Conservation (phyloP, 2,797 vertebrate species). For the Chrysocyon brachyurus region DNA sequence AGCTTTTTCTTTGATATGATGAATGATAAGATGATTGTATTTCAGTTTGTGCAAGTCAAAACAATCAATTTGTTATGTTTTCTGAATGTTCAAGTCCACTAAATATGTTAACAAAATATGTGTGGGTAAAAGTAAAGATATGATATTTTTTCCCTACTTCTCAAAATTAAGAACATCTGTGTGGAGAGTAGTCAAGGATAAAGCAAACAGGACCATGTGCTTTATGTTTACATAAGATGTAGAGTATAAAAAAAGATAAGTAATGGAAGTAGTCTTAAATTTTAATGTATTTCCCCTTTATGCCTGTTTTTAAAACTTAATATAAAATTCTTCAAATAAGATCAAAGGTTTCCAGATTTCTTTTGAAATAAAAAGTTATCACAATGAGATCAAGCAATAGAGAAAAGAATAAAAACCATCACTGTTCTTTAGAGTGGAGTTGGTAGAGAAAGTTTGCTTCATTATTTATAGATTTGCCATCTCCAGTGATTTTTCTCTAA, state of each 20-base stretch:
- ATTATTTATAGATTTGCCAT: conserved; percentile 25
- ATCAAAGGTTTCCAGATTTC: conserved; percentile 45
- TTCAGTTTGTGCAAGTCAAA: not conserved
- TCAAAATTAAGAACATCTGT: conserved; percentile 36
- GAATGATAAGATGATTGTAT: conserved; percentile 7
- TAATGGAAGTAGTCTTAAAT: conserved; percentile 17
- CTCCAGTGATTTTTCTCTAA: conserved; percentile 25
- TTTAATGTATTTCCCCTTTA: conserved; percentile 6
- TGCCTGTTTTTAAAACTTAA: conserved; percentile 42
- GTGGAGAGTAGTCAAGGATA: not conserved
- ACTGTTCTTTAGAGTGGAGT: not conserved
- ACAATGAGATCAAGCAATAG: not conserved
- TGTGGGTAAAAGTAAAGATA: not conserved
- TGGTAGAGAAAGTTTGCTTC: conserved; percentile 33
- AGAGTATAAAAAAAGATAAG: conserved; percentile 43
- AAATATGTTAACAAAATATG: conserved; percentile 53
- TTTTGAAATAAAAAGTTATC: conserved; percentile 45
- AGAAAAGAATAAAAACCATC: not conserved
- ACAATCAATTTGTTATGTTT: not conserved
- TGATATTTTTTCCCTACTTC: not conserved
- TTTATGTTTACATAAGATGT: conserved; percentile 41
- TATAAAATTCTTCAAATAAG: conserved; percentile 45
- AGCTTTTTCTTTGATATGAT: not conserved
- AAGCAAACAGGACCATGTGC: not conserved
- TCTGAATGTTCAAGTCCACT: conserved; percentile 27